Base-by-base conservation (phyloP, 2,888 invertebrate genomes). In the Augochlorella aurata region DNA sequence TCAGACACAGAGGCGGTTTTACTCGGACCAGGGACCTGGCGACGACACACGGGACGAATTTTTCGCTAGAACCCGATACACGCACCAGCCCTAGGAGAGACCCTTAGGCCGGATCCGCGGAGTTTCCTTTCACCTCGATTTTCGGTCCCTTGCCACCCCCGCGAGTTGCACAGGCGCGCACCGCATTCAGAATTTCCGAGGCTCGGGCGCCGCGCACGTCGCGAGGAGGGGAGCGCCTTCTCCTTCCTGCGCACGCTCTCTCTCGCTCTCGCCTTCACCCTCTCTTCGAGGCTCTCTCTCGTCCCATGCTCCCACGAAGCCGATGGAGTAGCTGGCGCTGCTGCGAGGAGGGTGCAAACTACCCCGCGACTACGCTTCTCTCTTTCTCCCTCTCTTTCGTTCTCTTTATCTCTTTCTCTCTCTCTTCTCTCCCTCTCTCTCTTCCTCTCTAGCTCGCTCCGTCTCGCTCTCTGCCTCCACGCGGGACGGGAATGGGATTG, bases 151-250 rank as follows among this genome's bases (percentile, higher is more conserved):
- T 86, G 86, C 90, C 90, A 88, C 90, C 89, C 89, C 87, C 85
- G 86, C 89, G 81, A 83, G 82, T 81, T 90, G 91, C 92, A 92
- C 92, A 91, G 90, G 92, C 92, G 92, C 92, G 90, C 89, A 85
- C 73, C 84, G 87, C 84, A 88, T 85, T 90, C 81, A 83, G 89
- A 89, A 86, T 90, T 89, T 89, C 89, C 88, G 90, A 90, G 90
- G 89, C 86, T 85, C 88, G 86, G 87, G 70, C 74, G 72, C 75
- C 88, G 88, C 88, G 88, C 88, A 88, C 88, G 81, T 82, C 71
- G 73, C 72, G 72, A 81, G 58, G 83, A 76, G 83, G 79, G 82
- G 75, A 66, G 79, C 18, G 77, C 70, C 67, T 73, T 75, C 76
- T 69, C n/a, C 44, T 29, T n/a, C 44, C 49, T 24, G 18, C 8